Base-by-base conservation (phyloP, 2,113 vertebrate species). In the Smithornis capensis region DNA sequence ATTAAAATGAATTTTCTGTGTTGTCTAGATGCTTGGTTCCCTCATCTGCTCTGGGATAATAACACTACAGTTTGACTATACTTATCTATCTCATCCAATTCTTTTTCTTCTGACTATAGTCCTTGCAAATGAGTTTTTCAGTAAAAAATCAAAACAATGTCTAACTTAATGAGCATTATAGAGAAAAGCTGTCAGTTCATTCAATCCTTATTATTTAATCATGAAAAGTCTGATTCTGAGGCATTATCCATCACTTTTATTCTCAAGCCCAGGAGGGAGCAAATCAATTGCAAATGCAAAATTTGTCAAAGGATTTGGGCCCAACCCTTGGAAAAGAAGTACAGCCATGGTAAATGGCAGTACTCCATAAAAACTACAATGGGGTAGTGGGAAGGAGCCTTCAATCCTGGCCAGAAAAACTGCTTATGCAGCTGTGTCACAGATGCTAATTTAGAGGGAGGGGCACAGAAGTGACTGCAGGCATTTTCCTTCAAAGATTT, bases 211-310 rank as follows among this genome's bases (percentile, higher is more conserved):
- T 92, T 96, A 94, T 92, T 95, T 92, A 42, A 74, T 71, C 27
- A 87, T 69, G 63, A 92, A 92, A 91, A 92, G 23, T 91, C 70
- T 83, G 42, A 74, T 92, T 64, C 70, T 80, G 38, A 65, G 55
- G 80, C 71, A 67, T 70, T 90, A 95, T 79, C 69, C 55, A 8
- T 59, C 92, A 35, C 49, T 85, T 95, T 87, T 77, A 87, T 90
- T 90, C 69, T 90, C 44, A 87, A 63, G 42, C 79, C 63, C 90
- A 82, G 92, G 71, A 87, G 69, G 88, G 77, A 87, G 53, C 44
- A 92, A 96, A 97, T 97, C 67, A 93, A 76, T 83, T 91, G 47
- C 90, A 96, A 97, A 95, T 95, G 91, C 59, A 95, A 93, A 91
- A 90, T 85, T 95, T 91, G 82, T 91, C 47, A 83, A 74, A 87